These are phyloP conservation scores for Hyaena hyaena DNA, from an alignment of 2,113 vertebrate genomes.

Conservation along the genomic window DNA sequence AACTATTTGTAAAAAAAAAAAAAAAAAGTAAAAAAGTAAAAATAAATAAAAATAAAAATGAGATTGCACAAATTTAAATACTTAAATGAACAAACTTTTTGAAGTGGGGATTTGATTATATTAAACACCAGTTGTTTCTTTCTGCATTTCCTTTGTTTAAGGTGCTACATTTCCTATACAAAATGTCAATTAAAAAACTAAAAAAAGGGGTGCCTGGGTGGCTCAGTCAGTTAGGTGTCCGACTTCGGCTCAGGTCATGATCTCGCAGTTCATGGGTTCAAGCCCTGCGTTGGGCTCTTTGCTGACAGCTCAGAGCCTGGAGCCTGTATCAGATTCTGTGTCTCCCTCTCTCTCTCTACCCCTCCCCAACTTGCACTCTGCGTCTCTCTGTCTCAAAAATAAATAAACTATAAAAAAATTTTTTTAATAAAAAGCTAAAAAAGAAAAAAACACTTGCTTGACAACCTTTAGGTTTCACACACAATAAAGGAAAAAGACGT, in stretches of 20 bases:
- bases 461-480: neutral
- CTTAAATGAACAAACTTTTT: neutral
- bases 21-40: no score
- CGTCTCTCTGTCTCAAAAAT: no score
- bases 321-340: no score
- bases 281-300: no score
- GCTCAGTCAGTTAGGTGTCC: no score
- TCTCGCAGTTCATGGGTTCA: no score
- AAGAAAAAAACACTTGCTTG: neutral
- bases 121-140: neutral
- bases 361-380: no score
- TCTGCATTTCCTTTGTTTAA: constrained; percentile 25
- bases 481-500: neutral
- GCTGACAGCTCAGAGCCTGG: no score
- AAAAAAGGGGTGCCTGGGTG: neutral
- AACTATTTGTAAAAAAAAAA: no score
- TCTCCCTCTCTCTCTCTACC: no score
- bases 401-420: no score
- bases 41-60: neutral
- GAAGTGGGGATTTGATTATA: neutral
- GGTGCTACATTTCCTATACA: neutral
- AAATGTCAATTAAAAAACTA: neutral
- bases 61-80: neutral
- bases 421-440: neutral
- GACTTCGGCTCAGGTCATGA: no score